Evolutionary conservation across 2,888 invertebrate genomes (phyloP), one percentile per base, ranked within the genome.

Genomic region (Parascotia fuliginaria): DNA sequence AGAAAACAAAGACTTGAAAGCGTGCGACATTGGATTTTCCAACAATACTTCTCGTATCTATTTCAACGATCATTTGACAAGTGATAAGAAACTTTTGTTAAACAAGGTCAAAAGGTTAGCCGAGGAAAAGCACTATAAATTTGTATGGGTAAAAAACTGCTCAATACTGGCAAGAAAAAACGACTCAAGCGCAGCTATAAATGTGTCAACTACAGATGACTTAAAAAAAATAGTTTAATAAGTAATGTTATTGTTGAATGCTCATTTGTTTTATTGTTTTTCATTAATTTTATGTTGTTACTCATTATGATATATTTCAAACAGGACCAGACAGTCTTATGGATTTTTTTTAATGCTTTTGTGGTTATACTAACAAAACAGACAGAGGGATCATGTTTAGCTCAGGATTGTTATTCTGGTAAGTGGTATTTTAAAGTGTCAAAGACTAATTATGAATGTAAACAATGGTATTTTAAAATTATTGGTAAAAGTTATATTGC

Each of bases 81-180:
- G 33, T 34, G 1, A 9, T 15, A 42, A 42, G 9, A 42, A 42
- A 32, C 7, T 11, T 1, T 16, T 42, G 13, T 28, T 42, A 11
- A 42, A 22, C 14, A 42, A 42, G 32, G 22, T 27, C 9, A 42
- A 42, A n/a, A 42, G 33, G 15, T 0, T 33, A 14, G 42, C 42
- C 22, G 22, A 33, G 6, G 42, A 42, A 33, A 42, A 42, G 24
- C 33, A 33, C 2, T 42, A 42, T 12, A 42, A 33, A 24, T 42
- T 22, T 15, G 33, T 42, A 33, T 42, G 42, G 42, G 42, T 42
- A 14, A 42, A 42, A 24, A 42, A 42, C 9, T 33, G 22, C 5
- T 13, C 33, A 1, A 42, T 42, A 22, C 1, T 42, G 24, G 42
- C 33, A 24, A 16, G 33, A 3, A 42, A 42, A 42, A 29, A 12